These are phyloP conservation scores for Istiophorus platypterus DNA, from an alignment of 2,113 vertebrate genomes.

Conservation along the genomic window DNA sequence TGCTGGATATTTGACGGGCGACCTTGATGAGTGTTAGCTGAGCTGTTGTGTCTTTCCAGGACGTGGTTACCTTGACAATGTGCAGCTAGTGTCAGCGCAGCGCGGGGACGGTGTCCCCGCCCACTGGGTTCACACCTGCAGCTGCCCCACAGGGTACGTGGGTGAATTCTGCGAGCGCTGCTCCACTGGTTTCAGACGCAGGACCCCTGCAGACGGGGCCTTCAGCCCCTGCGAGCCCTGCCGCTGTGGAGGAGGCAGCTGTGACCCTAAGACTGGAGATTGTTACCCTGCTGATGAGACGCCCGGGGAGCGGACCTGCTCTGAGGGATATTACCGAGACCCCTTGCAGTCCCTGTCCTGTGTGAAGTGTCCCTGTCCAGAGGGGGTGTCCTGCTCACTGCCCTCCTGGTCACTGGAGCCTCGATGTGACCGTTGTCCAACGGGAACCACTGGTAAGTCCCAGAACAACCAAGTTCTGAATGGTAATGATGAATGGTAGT, in stretches of 20 bases:
- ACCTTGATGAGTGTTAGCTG: background rate
- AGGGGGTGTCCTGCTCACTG: slow-evolving; percentile 84
- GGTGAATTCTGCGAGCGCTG: slow-evolving; percentile 92
- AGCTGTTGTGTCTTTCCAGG: slow-evolving; percentile 78
- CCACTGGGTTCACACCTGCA: slow-evolving; percentile 90
- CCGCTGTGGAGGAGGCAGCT: slow-evolving; percentile 88
- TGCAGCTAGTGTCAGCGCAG: slow-evolving; percentile 88
- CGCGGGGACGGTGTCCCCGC: slow-evolving; percentile 79
- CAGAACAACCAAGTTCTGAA: too few species aligned
- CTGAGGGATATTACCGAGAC: slow-evolving; percentile 85
- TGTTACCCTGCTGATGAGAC: slow-evolving; percentile 73
- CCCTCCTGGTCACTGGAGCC: slow-evolving; percentile 71
- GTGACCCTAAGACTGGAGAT: slow-evolving; percentile 90
- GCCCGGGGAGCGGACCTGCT: slow-evolving; percentile 22
- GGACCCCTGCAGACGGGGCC: slow-evolving; percentile 72
- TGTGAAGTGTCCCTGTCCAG: slow-evolving; percentile 86
- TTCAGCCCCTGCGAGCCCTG: slow-evolving; percentile 89
- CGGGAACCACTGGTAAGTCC: slow-evolving; percentile 86
- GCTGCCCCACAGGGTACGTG: slow-evolving; percentile 84
- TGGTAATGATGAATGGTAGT: too few species aligned
- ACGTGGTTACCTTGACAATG: slow-evolving; percentile 90
- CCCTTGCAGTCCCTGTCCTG: slow-evolving; percentile 75
- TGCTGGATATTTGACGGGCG: background rate
- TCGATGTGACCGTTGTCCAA: slow-evolving; percentile 86
- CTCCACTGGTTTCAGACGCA: slow-evolving; percentile 86